These are phyloP conservation scores for Habroteleia sp. DNA, from an alignment of 2,888 invertebrate genomes.

Conservation along the genomic window DNA sequence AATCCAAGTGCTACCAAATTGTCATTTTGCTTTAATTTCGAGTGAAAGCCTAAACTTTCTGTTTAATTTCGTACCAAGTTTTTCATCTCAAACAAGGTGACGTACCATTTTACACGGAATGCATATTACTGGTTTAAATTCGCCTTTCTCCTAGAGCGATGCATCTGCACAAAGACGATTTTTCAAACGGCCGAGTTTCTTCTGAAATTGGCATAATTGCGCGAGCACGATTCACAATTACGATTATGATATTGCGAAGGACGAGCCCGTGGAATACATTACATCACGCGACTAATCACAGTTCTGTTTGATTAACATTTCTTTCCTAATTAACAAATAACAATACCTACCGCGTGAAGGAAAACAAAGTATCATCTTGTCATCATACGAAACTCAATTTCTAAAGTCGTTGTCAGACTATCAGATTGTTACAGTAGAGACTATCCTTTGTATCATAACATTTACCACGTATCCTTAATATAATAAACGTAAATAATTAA, in stretches of 20 bases:
- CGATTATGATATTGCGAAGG: slow-evolving; percentile 43
- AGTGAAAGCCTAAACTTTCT: slow-evolving; percentile 2
- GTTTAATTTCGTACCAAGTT: neutral
- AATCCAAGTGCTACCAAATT: neutral
- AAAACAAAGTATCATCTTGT: too few species aligned
- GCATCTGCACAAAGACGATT: slow-evolving; percentile 18
- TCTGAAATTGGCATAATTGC: slow-evolving; percentile 48
- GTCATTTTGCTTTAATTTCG: neutral
- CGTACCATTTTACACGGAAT: slow-evolving; percentile 12
- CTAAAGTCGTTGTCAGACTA: too few species aligned
- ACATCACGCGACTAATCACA: slow-evolving; percentile 9
- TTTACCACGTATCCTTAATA: too few species aligned
- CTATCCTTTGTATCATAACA: too few species aligned
- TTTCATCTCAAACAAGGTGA: slow-evolving; percentile 1
- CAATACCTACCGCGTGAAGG: too few species aligned
- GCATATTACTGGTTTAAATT: slow-evolving; percentile 1
- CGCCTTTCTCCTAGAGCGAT: slow-evolving; percentile 10
- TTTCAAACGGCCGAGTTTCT: slow-evolving; percentile 33
- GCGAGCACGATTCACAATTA: slow-evolving; percentile 25
- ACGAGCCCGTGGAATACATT: slow-evolving; percentile 32
- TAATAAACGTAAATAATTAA: too few species aligned
- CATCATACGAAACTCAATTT: neutral
- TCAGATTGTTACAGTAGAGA: too few species aligned
- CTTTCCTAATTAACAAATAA: slow-evolving; percentile 7
- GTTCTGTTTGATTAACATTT: slow-evolving; percentile 1